Conservation (phyloP, 2,113 vertebrate genomes). For the Thunnus maccoyii region DNA sequence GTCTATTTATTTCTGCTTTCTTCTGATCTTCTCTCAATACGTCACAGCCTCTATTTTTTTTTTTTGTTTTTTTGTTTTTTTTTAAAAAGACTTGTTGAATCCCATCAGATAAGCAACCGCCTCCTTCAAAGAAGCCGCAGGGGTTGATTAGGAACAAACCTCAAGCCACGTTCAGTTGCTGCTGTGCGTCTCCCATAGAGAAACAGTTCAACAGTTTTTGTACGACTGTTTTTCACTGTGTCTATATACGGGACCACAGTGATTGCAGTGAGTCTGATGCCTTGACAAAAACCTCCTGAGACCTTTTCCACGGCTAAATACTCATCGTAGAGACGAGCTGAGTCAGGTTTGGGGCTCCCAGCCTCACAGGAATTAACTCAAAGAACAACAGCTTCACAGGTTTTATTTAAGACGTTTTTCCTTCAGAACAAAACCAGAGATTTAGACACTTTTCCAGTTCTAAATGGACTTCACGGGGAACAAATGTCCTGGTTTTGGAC, state of each 20-base stretch:
- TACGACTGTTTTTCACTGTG: conserved; percentile 56
- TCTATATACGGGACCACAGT: conserved; percentile 9
- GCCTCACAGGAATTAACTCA: neutral
- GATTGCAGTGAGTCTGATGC: neutral
- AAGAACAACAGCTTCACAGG: neutral
- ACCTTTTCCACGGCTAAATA: neutral
- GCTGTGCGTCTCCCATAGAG: conserved; percentile 29
- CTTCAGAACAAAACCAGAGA: too few species aligned
- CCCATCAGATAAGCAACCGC: conserved; percentile 39
- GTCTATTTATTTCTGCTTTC: too few species aligned
- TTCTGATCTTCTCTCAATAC: too few species aligned
- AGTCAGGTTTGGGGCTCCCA: neutral
- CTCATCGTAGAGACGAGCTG: neutral
- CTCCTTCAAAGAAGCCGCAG: conserved; percentile 43
- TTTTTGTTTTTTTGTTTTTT: neutral
- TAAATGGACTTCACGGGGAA: too few species aligned
- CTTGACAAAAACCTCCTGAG: conserved; percentile 37
- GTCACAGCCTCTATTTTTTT: too few species aligned
- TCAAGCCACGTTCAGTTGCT: conserved; percentile 30
- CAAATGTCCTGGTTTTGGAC: too few species aligned
- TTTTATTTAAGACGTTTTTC: neutral
- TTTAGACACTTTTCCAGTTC: too few species aligned
- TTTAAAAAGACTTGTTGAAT: neutral
- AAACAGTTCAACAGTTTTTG: conserved; percentile 71
- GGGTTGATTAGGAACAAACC: conserved; percentile 28